phyloP scores from a whole-genome alignment of 1,140 invertebrate species.

The Polyergus mexicanus region DNA sequence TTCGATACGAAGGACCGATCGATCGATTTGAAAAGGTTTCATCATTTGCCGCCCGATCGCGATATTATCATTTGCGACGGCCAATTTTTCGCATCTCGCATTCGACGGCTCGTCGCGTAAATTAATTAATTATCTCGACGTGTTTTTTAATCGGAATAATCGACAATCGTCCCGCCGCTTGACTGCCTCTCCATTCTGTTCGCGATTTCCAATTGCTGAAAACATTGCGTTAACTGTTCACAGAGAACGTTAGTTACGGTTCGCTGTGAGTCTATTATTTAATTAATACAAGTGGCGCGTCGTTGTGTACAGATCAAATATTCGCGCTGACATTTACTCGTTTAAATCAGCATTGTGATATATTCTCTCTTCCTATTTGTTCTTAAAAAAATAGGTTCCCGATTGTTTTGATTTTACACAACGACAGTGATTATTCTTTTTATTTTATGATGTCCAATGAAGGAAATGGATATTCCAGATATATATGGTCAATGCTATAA shows the following conservation, averaged over 20 bases:
- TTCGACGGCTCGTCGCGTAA: background rate
- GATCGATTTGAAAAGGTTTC: background rate
- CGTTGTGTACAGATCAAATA: conserved; percentile 38
- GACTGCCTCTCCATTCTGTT: background rate
- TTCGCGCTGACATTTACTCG: conserved; percentile 15
- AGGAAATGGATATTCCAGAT: background rate
- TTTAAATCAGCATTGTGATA: conserved; percentile 23
- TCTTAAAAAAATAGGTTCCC: background rate
- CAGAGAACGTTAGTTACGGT: conserved; percentile 27
- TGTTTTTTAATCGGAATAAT: conserved; percentile 40
- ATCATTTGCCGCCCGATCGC: background rate
- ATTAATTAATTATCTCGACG: conserved; percentile 37
- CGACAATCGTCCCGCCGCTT: background rate
- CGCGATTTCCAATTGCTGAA: background rate
- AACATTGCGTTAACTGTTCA: background rate
- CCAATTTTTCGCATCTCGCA: conserved; percentile 2
- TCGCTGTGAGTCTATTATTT: conserved; percentile 41
- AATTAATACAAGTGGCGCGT: conserved; percentile 37
- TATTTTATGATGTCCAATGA: background rate
- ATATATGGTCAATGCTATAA: background rate
- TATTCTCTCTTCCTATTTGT: background rate
- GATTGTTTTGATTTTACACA: background rate
- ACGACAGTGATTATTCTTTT: background rate
- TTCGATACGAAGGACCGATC: background rate
- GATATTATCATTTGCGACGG: background rate